Conservation (phyloP, 2,797 vertebrate genomes). For the Syncerus caffer region DNA sequence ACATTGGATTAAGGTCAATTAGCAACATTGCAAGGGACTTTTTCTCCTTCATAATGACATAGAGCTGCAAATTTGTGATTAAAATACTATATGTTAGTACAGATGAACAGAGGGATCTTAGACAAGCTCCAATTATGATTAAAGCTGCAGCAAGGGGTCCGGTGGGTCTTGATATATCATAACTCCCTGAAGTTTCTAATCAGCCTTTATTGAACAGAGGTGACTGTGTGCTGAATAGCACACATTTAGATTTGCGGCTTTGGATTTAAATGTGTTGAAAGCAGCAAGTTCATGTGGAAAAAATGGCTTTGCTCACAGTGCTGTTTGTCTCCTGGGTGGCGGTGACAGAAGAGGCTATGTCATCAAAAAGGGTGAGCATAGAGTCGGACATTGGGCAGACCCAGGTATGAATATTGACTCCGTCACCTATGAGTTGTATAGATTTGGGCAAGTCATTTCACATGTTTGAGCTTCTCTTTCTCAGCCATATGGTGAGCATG, state of each 20-base stretch:
- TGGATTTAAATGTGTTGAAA: background rate
- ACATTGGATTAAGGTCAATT: conserved; percentile 79
- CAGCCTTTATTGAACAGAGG: conserved; percentile 50
- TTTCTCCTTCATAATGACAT: conserved; percentile 49
- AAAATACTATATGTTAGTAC: conserved; percentile 65
- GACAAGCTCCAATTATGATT: conserved; percentile 41
- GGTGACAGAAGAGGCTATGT: background rate
- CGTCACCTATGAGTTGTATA: background rate
- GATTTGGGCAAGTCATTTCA: background rate
- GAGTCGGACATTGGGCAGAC: background rate
- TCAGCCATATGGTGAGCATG: background rate
- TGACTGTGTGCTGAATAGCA: background rate
- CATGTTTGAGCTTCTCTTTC: background rate
- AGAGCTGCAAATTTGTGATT: conserved; percentile 56
- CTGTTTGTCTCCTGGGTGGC: background rate
- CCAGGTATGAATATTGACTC: background rate
- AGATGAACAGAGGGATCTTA: background rate
- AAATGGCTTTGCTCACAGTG: background rate
- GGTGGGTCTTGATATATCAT: conserved; percentile 11
- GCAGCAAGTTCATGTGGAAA: background rate
- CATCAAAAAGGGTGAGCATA: background rate
- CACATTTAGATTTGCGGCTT: background rate
- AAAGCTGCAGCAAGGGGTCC: background rate
- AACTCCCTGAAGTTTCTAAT: conserved; percentile 63
- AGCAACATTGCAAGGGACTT: conserved; percentile 50